Evolutionary conservation across 2,113 vertebrate species (phyloP).

Genomic region (Astatoreochromis straeleni): DNA sequence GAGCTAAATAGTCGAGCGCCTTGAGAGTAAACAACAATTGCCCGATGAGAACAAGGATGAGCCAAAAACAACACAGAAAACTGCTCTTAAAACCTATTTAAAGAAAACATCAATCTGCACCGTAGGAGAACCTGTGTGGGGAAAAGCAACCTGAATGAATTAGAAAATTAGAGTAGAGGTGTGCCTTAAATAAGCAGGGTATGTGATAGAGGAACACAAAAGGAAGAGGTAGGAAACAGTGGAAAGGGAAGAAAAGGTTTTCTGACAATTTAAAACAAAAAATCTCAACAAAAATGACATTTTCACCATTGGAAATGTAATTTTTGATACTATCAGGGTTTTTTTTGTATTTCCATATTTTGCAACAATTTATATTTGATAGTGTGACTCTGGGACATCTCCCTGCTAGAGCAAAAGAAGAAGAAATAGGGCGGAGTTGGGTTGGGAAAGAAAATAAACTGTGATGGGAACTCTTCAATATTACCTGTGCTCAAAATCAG

Average conservation of each 20-base stretch:
- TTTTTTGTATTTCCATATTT: neutral
- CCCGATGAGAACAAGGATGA: conserved; percentile 36
- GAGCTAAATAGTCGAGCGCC: conserved; percentile 16
- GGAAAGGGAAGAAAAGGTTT: neutral
- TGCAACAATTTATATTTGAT: neutral
- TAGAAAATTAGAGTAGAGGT: neutral
- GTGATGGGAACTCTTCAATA: neutral
- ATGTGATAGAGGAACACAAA: conserved; percentile 10
- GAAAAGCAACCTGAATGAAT: conserved; percentile 30
- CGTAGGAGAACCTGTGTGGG: neutral
- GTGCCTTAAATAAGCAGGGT: neutral
- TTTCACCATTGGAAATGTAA: neutral
- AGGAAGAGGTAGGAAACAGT: neutral
- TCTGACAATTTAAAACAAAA: neutral
- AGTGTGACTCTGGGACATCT: neutral
- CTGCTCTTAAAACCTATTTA: conserved; percentile 28
- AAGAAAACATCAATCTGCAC: conserved; percentile 40
- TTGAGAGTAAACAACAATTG: conserved; percentile 45
- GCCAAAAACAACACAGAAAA: neutral
- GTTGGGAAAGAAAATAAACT: neutral
- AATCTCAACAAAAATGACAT: neutral
- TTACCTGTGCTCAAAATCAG: neutral
- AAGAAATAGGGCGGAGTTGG: neutral
- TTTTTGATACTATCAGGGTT: fast-evolving
- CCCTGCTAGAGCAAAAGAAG: neutral